Conservation (phyloP, 2,797 vertebrate genomes). For the Gallirallus australis region DNA sequence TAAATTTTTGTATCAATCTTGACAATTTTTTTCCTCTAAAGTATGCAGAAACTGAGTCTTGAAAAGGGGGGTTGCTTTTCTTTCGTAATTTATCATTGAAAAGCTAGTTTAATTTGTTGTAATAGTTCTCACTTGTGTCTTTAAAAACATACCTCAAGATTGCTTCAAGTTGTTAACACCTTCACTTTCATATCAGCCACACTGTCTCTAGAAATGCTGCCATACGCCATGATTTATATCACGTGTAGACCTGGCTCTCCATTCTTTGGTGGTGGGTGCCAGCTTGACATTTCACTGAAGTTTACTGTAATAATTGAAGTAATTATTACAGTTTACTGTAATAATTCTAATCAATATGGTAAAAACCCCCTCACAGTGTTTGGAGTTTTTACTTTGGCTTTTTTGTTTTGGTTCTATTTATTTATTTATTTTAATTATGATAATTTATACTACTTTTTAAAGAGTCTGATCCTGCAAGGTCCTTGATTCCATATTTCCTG, state of each 20-base stretch:
- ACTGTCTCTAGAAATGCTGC: not conserved
- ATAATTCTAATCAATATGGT: not conserved
- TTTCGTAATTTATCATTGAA: not conserved
- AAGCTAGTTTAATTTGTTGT: not conserved
- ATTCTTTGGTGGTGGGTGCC: not conserved
- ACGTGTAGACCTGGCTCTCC: not conserved
- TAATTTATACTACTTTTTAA: not conserved
- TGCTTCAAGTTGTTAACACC: not conserved
- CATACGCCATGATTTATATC: not conserved
- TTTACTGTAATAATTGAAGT: not conserved
- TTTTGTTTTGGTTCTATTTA: no score
- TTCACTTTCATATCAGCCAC: not conserved
- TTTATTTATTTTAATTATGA: not conserved
- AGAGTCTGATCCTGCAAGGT: not conserved
- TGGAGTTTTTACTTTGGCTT: no score
- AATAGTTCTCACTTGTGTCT: not conserved
- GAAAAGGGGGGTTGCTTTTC: not conserved
- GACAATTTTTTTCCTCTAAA: not conserved
- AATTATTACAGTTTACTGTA: not conserved
- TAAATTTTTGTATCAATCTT: not conserved
- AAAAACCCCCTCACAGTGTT: rapidly evolving
- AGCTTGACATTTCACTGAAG: not conserved
- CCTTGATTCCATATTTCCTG: not conserved
- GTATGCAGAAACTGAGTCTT: not conserved
- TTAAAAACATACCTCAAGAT: not conserved